Percentiles rank a stretch among this genome's conserved stretches.
These are phyloP conservation scores for Hybognathus amarus DNA, from an alignment of 2,797 vertebrate genomes.

Conservation along the genomic window DNA sequence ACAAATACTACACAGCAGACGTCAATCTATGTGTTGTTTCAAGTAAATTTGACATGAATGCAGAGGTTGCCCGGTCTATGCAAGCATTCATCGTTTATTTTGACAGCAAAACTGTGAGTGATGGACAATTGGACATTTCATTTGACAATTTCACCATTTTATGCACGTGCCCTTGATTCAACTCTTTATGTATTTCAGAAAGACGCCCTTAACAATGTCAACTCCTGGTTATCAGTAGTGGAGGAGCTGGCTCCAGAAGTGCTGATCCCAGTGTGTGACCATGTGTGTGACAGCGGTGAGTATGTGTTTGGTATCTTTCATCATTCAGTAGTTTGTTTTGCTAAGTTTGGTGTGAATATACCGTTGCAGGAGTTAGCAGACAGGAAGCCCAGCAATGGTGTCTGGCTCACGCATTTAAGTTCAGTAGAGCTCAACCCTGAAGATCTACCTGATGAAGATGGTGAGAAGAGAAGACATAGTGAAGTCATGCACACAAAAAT, in stretches of 20 bases:
- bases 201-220: constrained; percentile 85
- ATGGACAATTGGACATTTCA: neutral
- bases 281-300: constrained; percentile 89
- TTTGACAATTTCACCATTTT: neutral
- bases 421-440: constrained; percentile 93
- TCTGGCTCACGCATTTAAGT: constrained; percentile 91
- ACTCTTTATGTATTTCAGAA: constrained; percentile 76
- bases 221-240: constrained; percentile 88
- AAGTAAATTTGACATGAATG: constrained; percentile 81
- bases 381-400: constrained; percentile 98
- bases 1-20: constrained; percentile 95
- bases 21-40: constrained; percentile 91
- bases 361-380: constrained; percentile 83
- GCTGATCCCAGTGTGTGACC: constrained; percentile 94
- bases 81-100: constrained; percentile 95
- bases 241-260: constrained; percentile 93
- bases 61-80: constrained; percentile 86
- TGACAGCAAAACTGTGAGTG: constrained; percentile 87
- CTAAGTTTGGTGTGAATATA: constrained; percentile 26
- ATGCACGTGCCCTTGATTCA: neutral
- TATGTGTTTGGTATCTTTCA: neutral
- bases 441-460: constrained; percentile 95
- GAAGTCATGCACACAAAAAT: neutral
- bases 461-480: constrained; percentile 71
- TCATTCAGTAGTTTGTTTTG: neutral